Base-by-base conservation (phyloP, 1,140 invertebrate genomes). In the Ceratoteleas bidentatus region DNA sequence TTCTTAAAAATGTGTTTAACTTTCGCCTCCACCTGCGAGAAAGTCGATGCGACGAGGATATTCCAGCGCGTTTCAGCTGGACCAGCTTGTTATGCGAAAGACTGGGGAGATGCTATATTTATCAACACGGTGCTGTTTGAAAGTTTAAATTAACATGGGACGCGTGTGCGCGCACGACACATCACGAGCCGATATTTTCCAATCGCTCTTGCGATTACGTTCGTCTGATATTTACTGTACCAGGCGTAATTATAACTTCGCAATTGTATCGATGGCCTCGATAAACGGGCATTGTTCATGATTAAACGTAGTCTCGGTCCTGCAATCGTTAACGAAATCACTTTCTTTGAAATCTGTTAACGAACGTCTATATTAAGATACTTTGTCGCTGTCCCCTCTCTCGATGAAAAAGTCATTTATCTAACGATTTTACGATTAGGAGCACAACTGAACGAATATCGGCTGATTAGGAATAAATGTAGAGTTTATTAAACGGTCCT, bases 121-220 rank as follows among this genome's bases (percentile, higher is more conserved):
- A 78, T 52, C 66, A 33, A 24, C 14, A 47, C 64, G 75, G 60
- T 38, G 62, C 56, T 69, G 50, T 79, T 73, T 45, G 68, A 73
- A 79, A 79, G 76, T 79, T 79, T 80, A 80, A 73, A 80, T 80
- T 73, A 80, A 80, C 62, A 72, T 68, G 50, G 56, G 38, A 79
- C 50, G 68, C n/a, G n/a, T n/a, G n/a, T n/a, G n/a, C n/a, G n/a
- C n/a, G n/a, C n/a, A n/a, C 45, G 34, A 43, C 61, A 50, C 65
- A 73, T 73, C 68, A 8, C 56, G 40, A 8, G 47, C 54, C 56
- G 68, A 66, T 73, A 68, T 79, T 79, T 79, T 79, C 50, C 62
- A 68, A 78, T 78, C 75, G 50, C 24, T 58, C 40, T 16, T 64
- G 38, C 34, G 75, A 78, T 70, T 70, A 65, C 45, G 33, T 15